Evolutionary conservation across 2,888 invertebrate species (phyloP), one percentile per base, ranked within the genome.

Genomic region (Lissonota sp.): DNA sequence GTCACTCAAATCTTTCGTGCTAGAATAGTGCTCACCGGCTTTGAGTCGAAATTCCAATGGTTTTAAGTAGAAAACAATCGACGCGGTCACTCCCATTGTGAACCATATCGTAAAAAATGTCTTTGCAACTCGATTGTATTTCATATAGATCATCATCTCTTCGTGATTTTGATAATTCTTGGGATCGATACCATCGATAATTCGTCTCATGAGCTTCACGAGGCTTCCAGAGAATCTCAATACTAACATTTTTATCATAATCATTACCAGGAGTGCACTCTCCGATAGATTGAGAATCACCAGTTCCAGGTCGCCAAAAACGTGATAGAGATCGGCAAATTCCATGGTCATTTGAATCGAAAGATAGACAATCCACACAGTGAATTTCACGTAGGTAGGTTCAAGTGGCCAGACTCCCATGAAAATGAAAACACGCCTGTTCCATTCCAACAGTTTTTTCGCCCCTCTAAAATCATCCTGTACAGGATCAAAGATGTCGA

Each of bases 391-490:
- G 49, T 79, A 76, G 7, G 73, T 69, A 44, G 80, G 67, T 39
- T 77, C 66, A 39, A 80, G 44, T 10, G 82, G 82, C 82, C 80
- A 82, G 5, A 82, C 49, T n/a, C 82, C 82, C 76, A 82, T 80
- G n/a, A 82, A 44, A n/a, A 71, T 39, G 16, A 82, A 74, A 8
- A 80, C 57, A 4, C 60, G 64, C 44, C 66, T 70, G 71, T 82
- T 80, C 76, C 75, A 80, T 42, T 74, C 64, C 55, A 80, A 82
- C 53, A 82, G 26, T 26, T 82, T 57, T 55, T 77, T 77, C 12
- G 73, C 82, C 39, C 74, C 71, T 37, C 67, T 46, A 12, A 80
- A 72, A 39, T 76, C 75, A 39, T 72, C 75, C 75, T 80, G 37
- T 42, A 26, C 26, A 26, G 26, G 26, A 26, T 26, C 26, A 26